Percentiles rank a stretch among this genome's conserved stretches.
Conservation (phyloP, 2,113 vertebrate species). For the Ardeotis arabs region DNA sequence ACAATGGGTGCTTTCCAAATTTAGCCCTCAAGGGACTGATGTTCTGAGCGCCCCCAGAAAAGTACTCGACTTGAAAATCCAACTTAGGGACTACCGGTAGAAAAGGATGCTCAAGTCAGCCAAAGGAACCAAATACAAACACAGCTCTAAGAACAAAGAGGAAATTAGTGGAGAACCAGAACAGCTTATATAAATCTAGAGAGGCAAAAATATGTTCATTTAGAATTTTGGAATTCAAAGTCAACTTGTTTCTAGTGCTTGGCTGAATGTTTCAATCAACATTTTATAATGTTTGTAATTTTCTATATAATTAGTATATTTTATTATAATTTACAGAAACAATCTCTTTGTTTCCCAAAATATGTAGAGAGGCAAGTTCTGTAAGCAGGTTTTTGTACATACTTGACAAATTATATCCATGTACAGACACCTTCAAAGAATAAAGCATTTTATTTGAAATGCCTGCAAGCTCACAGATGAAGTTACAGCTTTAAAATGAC, state of each 20-base stretch:
- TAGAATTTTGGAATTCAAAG: not conserved
- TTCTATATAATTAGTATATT: not conserved
- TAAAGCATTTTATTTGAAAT: not conserved
- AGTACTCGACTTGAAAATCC: not conserved
- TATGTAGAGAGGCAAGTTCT: not conserved
- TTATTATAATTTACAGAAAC: not conserved
- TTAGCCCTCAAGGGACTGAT: not conserved
- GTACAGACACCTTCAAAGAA: not conserved
- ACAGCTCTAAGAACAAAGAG: not conserved
- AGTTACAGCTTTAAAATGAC: not conserved
- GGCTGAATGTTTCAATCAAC: not conserved
- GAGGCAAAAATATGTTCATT: not conserved
- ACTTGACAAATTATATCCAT: not conserved
- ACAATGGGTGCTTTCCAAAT: not conserved
- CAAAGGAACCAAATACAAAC: slow-evolving; percentile 20
- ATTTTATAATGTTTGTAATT: not conserved
- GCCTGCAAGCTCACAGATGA: not conserved
- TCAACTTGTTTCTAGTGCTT: not conserved
- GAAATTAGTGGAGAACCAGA: not conserved
- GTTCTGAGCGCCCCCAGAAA: not conserved
- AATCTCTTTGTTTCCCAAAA: not conserved
- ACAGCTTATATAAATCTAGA: not conserved
- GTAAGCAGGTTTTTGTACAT: not conserved
- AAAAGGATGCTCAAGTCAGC: not conserved
- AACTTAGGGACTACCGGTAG: not conserved